Conservation (phyloP, 2,888 invertebrate species). For the Liopterus haemorrhoidalis region DNA sequence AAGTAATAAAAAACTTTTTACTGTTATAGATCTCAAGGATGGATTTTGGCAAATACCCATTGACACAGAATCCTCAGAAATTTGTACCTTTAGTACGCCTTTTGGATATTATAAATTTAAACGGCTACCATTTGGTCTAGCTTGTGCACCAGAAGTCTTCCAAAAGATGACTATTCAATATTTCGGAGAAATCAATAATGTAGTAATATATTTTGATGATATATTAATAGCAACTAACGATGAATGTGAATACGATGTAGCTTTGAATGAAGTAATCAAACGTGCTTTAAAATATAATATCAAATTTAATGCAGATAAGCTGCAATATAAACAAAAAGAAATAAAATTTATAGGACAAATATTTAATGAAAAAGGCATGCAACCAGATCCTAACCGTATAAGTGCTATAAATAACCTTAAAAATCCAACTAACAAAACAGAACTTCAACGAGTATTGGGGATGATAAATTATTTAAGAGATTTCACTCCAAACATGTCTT, state of each 20-base stretch:
- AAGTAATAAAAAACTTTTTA: slow-evolving; percentile 1
- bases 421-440: slow-evolving; percentile 19
- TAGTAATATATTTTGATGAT: slow-evolving; percentile 27
- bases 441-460: slow-evolving; percentile 26
- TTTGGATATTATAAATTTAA: slow-evolving; percentile 24
- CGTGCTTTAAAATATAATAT: slow-evolving; percentile 13
- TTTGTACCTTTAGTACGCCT: slow-evolving; percentile 17
- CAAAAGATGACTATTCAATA: slow-evolving; percentile 11
- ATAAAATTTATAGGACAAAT: slow-evolving; percentile 24
- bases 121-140: slow-evolving; percentile 21
- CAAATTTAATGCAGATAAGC: slow-evolving; percentile 22
- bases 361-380: slow-evolving; percentile 8
- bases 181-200: slow-evolving; percentile 18
- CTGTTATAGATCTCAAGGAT: slow-evolving; percentile 5
- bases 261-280: slow-evolving; percentile 17
- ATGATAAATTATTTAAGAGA: slow-evolving; percentile 13
- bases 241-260: slow-evolving; percentile 12
- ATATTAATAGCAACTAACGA: slow-evolving; percentile 7
- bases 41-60: slow-evolving; percentile 9
- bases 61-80: slow-evolving; percentile 1
- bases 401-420: slow-evolving; percentile 10
- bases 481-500: neutral
- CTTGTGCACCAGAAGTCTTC: slow-evolving; percentile 18
- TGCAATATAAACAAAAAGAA: slow-evolving; percentile 5
- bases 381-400: slow-evolving; percentile 9